Base-by-base conservation (phyloP, 2,113 vertebrate genomes). In the Dendropsophus ebraccatus region DNA sequence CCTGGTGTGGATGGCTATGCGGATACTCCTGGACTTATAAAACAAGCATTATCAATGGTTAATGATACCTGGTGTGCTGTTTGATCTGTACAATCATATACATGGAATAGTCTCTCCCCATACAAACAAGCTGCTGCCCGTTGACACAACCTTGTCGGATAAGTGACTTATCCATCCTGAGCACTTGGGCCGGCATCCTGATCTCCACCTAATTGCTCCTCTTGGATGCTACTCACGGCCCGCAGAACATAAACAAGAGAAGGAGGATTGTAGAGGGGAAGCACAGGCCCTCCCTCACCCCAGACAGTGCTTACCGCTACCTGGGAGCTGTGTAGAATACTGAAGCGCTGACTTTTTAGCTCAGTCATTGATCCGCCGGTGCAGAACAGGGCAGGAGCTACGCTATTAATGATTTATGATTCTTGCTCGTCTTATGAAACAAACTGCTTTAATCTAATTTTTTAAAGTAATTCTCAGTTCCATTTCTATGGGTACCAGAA, bases 121-220 rank as follows among this genome's bases (percentile, higher is more conserved):
- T 10, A 37, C 67, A 70, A 41, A 70, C 35, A 70, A 41, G 32
- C 65, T 35, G 30, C 65, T 16, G 62, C n/a, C 30, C 23, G 35
- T 70, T 70, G 67, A 70, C 19, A 77, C 12, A 23, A 72, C 17
- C 62, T 83, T 21, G 28, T 3, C 1, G 2, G 49, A 83, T 83
- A 28, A 83, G 47, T 35, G 16, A 50, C 17, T 50, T 65, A 8
- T 32, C 60, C 49, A 14, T 32, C 30, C 28, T 35, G 81, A 30
- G 45, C 23, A 35, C 49, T 73, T 52, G 28, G 17, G 54, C 30
- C 35, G 37, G 28, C 16, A 30, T 58, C 67, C 13, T 83, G 67
- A 41, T 70, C 47, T 37, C 32, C n/a, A 41, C 49, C n/a, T 83
- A 83, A 83, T 83, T 56, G 32, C 17, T 45, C 17, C 19, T 73